phyloP scores from a whole-genome alignment of 2,888 invertebrate species.

The Ochropacha duplaris region DNA sequence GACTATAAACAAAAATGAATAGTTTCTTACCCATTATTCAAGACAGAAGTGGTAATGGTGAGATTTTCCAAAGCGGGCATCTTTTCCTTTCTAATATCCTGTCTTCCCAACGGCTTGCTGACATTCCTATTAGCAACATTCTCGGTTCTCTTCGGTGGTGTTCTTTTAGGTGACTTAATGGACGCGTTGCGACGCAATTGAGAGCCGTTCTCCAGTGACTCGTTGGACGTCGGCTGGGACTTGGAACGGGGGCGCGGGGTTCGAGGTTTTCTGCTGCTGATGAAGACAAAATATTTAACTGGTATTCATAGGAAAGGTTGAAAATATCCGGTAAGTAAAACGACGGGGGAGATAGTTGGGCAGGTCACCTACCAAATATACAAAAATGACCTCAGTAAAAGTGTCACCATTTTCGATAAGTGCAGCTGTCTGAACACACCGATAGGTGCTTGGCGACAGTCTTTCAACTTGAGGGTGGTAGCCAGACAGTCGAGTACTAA shows the following conservation, averaged over 20 bases:
- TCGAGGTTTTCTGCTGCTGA: slow-evolving; percentile 42
- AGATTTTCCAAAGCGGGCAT: slow-evolving; percentile 68
- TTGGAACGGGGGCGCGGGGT: slow-evolving; percentile 63
- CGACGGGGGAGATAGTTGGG: too few relatives aligned
- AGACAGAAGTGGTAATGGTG: slow-evolving; percentile 57
- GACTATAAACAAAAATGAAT: too few relatives aligned
- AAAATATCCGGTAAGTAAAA: too few relatives aligned
- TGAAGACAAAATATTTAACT: too few relatives aligned
- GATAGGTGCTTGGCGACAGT: too few relatives aligned
- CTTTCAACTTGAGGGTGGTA: too few relatives aligned
- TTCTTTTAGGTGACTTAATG: slow-evolving; percentile 47
- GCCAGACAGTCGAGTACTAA: too few relatives aligned
- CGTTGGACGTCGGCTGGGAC: slow-evolving; percentile 67
- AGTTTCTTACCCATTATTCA: slow-evolving; percentile 55
- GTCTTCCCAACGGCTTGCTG: slow-evolving; percentile 20
- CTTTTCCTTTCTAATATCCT: slow-evolving; percentile 36
- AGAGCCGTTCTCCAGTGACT: slow-evolving; percentile 54
- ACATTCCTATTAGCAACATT: slow-evolving; percentile 16
- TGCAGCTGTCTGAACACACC: too few relatives aligned
- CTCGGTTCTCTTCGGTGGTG: slow-evolving; percentile 27
- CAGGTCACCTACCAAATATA: too few relatives aligned
- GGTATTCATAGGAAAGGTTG: too few relatives aligned
- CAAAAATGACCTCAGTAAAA: too few relatives aligned
- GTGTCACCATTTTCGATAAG: too few relatives aligned
- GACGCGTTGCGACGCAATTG: slow-evolving; percentile 60